A percentile compares a stretch with the other conserved stretches of the same genome.
Conservation (phyloP, 2,797 vertebrate species). For the Coranthus polyacanthus region DNA sequence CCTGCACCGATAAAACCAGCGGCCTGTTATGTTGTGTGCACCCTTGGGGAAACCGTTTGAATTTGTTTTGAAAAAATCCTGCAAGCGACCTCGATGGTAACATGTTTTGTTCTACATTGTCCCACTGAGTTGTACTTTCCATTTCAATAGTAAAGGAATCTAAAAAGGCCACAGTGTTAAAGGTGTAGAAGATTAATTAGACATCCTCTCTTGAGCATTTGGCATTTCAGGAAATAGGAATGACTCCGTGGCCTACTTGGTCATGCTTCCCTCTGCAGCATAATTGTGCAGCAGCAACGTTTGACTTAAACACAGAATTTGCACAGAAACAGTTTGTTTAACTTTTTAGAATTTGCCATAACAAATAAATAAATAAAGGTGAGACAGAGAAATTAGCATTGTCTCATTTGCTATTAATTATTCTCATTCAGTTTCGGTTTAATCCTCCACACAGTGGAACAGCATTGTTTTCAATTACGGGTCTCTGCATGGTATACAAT, state of each 20-base stretch:
- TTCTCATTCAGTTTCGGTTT: conserved; percentile 35
- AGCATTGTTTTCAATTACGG: conserved; percentile 54
- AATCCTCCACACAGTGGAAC: conserved; percentile 42
- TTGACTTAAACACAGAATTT: not conserved
- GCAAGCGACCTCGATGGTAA: conserved; percentile 30
- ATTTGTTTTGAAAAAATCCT: conserved; percentile 28
- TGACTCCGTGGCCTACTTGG: conserved; percentile 42
- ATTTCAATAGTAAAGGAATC: conserved; percentile 35
- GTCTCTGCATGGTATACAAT: conserved; percentile 29
- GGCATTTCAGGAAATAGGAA: conserved; percentile 49
- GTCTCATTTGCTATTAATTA: conserved; percentile 42
- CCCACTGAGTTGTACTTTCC: conserved; percentile 36
- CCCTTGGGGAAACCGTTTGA: conserved; percentile 12
- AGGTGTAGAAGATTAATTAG: conserved; percentile 69
- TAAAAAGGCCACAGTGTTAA: conserved; percentile 41
- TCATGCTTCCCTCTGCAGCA: conserved; percentile 24
- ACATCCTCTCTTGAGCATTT: conserved; percentile 51
- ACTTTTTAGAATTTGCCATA: conserved; percentile 1
- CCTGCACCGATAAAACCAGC: not conserved
- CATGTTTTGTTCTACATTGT: conserved; percentile 51
- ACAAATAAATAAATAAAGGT: not conserved
- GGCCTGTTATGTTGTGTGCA: not conserved
- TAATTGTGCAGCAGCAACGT: conserved; percentile 29
- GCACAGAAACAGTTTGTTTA: conserved; percentile 3
- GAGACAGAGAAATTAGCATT: not conserved